A percentile compares a stretch with the other conserved stretches of the same genome.
Evolutionary conservation across 2,113 vertebrate species (phyloP).

Genomic region (Catharus bicknelli): DNA sequence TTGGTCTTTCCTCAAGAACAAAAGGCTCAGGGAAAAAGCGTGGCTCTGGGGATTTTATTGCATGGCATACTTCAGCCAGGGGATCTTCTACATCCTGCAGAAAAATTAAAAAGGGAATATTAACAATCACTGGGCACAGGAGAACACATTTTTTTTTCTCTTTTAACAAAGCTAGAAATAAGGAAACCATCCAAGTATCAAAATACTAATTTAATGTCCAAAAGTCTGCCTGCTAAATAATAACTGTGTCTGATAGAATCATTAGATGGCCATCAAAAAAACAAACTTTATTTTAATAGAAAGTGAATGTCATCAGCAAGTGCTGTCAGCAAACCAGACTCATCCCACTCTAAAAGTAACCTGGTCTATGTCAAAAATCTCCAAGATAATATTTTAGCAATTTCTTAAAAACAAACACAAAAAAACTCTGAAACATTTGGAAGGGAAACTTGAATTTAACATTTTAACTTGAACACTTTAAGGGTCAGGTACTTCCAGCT

Average conservation of each 20-base stretch:
- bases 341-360: neutral
- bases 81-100: constrained; percentile 7
- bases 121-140: neutral
- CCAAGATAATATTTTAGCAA: neutral
- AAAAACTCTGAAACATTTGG: neutral
- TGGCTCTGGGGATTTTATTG: constrained; percentile 66
- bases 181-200: neutral
- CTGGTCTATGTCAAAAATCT: neutral
- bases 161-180: neutral
- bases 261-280: neutral
- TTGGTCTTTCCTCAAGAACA: constrained; percentile 57
- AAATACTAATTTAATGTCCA: neutral
- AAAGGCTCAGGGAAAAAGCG: constrained; percentile 80
- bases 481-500: neutral
- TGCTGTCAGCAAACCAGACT: neutral
- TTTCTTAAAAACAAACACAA: neutral
- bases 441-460: neutral
- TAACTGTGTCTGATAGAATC: neutral
- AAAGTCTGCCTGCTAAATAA: neutral
- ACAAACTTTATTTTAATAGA: neutral
- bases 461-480: neutral
- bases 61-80: neutral
- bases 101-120: neutral
- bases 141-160: accelerated
- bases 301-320: neutral